A percentile compares a stretch with the other conserved stretches of the same genome.
These are phyloP conservation scores for Pollenia labialis DNA, from an alignment of 2,888 invertebrate species.

Conservation along the genomic window DNA sequence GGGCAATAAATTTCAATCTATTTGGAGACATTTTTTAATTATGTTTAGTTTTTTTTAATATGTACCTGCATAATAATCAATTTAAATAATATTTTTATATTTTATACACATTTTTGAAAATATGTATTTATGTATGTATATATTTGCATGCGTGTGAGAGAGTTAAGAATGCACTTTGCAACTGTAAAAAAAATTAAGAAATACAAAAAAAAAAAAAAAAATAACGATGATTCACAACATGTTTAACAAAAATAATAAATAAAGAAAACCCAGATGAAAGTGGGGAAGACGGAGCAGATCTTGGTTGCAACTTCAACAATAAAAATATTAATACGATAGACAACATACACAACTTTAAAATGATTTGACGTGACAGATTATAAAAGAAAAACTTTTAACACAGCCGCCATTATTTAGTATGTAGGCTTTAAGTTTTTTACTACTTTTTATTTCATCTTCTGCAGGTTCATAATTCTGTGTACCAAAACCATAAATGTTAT, in stretches of 20 bases:
- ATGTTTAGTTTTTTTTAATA: conserved; percentile 11
- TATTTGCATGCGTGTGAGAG: not conserved
- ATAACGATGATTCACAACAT: conserved; percentile 54
- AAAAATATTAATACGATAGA: conserved; percentile 47
- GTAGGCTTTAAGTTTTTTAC: conserved; percentile 33
- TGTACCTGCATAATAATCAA: not conserved
- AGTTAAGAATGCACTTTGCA: conserved; percentile 43
- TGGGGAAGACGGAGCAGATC: conserved; percentile 23
- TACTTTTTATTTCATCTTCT: not conserved
- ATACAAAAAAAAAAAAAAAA: not conserved
- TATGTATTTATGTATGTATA: no score
- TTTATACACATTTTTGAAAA: not conserved
- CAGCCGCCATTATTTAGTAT: conserved; percentile 75
- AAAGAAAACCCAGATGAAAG: conserved; percentile 5
- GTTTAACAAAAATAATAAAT: conserved; percentile 10
- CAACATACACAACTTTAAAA: conserved; percentile 74
- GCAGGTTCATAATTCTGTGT: not conserved
- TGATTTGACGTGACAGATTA: conserved; percentile 84
- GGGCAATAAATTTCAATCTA: conserved; percentile 50
- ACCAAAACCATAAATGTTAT: conserved; percentile 24
- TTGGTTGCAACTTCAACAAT: conserved; percentile 12
- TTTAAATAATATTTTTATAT: conserved; percentile 37
- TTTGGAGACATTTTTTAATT: conserved; percentile 56
- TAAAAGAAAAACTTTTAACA: conserved; percentile 81
- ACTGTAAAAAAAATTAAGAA: conserved; percentile 10